Evolutionary conservation across 2,113 vertebrate species (phyloP), one percentile per base, ranked within the genome.

Genomic region (Aptenodytes forsteri): DNA sequence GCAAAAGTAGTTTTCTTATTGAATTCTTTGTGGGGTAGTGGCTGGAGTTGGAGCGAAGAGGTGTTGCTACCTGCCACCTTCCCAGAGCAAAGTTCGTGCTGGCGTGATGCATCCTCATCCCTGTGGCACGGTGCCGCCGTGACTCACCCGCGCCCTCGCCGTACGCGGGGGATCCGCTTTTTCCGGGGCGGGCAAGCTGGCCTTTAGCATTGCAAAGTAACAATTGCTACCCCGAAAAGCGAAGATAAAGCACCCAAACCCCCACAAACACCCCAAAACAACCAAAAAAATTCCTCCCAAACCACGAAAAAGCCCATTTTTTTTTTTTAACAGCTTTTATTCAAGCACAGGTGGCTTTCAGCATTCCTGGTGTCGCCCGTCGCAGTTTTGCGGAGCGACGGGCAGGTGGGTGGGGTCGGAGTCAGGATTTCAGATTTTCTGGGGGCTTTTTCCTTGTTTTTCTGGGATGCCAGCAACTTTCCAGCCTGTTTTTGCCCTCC

Each of bases 281-380:
- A 9, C 44, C 21, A 36, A 42, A 5, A 17, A 44, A 21, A 13
- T 7, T 30, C n/a, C 55, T 42, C 30, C 10, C 1, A 40, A 47
- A 34, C 10, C 40, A 16, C 13, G 0, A 2, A 50, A 46, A 46
- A 38, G 3, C 6, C 11, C 7, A 6, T 42, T 42, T 42, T 42
- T 4, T 73, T 76, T 40, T 61, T 25, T 8, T 11, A 26, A 8
- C 34, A 5, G 8, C 1, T 1, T 30, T 77, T 44, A 19, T 30
- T 59, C 11, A 21, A 49, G 47, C 16, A 2, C 6, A 0, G 49
- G 40, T 19, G 66, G 36, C 9, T 90, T 36, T 25, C 2, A 5
- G 32, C 5, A 0, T 82, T 84, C 26, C 46, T 0, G 0, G 8
- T 26, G 32, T 54, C 1, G 4, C 32, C 44, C 0, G 2, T 18